Evolutionary conservation across 2,888 invertebrate genomes (phyloP).

Genomic region (Brenthis hecate): DNA sequence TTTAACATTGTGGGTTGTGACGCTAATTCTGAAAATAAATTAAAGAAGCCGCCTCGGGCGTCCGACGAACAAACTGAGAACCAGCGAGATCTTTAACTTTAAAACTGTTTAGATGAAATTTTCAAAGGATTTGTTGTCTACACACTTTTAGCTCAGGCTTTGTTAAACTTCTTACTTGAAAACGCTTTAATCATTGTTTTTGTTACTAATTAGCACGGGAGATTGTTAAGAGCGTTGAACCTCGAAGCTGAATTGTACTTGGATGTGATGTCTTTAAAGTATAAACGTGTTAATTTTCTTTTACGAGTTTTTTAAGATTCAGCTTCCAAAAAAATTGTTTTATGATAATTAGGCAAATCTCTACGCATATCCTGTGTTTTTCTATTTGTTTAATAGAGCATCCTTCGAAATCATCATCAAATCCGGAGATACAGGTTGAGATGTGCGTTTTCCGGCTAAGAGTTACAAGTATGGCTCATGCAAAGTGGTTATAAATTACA

Average conservation of each 20-base stretch:
- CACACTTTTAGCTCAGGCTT: constrained; percentile 54
- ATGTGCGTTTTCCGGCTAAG: too few species aligned
- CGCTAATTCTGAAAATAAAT: constrained; percentile 72
- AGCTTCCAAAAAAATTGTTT: too few species aligned
- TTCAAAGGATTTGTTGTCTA: constrained; percentile 68
- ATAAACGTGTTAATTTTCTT: too few species aligned
- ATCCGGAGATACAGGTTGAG: too few species aligned
- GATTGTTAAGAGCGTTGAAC: neutral
- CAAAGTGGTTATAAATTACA: too few species aligned
- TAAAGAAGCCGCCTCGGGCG: constrained; percentile 65
- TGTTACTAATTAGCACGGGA: constrained; percentile 29
- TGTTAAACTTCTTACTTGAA: constrained; percentile 61
- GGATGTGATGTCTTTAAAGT: too few species aligned
- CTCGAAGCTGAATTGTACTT: neutral
- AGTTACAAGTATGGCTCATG: too few species aligned
- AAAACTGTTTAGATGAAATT: constrained; percentile 69
- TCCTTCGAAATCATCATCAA: too few species aligned
- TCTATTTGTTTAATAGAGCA: too few species aligned
- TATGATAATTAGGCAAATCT: too few species aligned
- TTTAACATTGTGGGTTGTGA: constrained; percentile 48
- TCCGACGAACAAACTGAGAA: constrained; percentile 56
- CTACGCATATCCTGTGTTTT: too few species aligned
- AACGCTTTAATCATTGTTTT: constrained; percentile 49
- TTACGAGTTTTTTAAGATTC: too few species aligned
- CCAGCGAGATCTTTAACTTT: constrained; percentile 57